Evolutionary conservation across 1,140 invertebrate genomes (phyloP).

Genomic region (Zaprionus africanus): DNA sequence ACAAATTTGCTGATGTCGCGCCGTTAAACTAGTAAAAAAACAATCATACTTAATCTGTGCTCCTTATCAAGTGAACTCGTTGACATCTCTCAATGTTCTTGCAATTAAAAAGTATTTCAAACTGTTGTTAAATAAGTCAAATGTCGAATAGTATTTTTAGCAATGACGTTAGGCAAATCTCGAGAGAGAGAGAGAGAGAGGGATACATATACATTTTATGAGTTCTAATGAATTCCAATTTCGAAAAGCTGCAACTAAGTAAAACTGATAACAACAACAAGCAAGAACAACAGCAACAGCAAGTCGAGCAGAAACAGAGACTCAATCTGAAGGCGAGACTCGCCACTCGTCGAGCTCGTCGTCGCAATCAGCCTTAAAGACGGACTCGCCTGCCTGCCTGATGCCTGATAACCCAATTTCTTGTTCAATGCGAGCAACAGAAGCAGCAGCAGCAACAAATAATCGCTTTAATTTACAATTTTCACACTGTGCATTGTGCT

Average conservation of each 20-base stretch:
- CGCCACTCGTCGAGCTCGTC: constrained; percentile 2
- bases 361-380: not conserved
- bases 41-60: constrained; percentile 4
- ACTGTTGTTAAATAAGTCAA: constrained; percentile 27
- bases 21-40: not conserved
- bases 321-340: constrained; percentile 42
- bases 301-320: constrained; percentile 38
- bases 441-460: constrained; percentile 60
- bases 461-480: constrained; percentile 76
- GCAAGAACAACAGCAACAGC: constrained; percentile 45
- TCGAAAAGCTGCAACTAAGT: constrained; percentile 52
- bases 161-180: constrained; percentile 55
- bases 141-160: constrained; percentile 60
- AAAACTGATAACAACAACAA: constrained; percentile 71
- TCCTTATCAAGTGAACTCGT: constrained; percentile 12
- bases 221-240: constrained; percentile 74
- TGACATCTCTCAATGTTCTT: constrained; percentile 30
- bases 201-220: constrained; percentile 43
- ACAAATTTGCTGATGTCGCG: constrained; percentile 4
- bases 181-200: not conserved
- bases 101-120: constrained; percentile 46
- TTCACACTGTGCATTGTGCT: constrained; percentile 46
- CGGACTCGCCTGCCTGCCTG: constrained; percentile 31
- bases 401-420: constrained; percentile 81
- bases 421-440: constrained; percentile 46